Evolutionary conservation across 2,888 invertebrate genomes (phyloP).

Genomic region (Trileptium ribeirensis): DNA sequence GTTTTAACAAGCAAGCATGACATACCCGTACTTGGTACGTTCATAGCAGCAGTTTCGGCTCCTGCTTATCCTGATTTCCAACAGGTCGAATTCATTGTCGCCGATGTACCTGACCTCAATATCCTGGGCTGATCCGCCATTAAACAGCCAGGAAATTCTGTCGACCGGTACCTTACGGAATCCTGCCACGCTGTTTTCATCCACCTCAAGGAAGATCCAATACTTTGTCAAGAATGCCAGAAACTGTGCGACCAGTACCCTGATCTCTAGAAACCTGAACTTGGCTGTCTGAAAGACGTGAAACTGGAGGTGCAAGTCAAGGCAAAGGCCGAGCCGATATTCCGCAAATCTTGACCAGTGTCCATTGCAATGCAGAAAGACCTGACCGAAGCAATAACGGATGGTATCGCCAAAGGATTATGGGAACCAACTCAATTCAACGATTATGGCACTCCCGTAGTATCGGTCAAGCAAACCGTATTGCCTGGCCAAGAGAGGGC

Average conservation of each 20-base stretch:
- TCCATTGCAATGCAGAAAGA: neutral
- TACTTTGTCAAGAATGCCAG: neutral
- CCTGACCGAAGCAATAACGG: neutral
- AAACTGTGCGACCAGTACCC: neutral
- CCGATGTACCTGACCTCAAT: neutral
- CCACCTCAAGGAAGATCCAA: no score
- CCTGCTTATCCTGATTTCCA: no score
- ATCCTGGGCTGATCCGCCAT: neutral
- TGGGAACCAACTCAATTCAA: constrained; percentile 5
- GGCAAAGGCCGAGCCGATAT: neutral
- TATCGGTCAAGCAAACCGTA: neutral
- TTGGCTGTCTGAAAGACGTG: neutral
- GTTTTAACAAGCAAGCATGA: no score
- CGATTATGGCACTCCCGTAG: constrained; percentile 4
- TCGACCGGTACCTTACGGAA: neutral
- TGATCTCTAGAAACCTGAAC: constrained; percentile 4
- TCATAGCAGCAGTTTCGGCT: no score
- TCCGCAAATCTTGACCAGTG: neutral
- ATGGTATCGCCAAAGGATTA: constrained; percentile 1
- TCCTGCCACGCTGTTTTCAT: no score
- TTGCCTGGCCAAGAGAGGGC: constrained; percentile 3
- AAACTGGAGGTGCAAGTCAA: constrained; percentile 3
- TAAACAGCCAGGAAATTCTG: neutral
- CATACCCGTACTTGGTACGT: no score
- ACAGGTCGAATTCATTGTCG: neutral